A percentile compares a stretch with the other conserved stretches of the same genome.
Conservation (phyloP, 2,113 vertebrate genomes). For the Larimichthys polyactis region DNA sequence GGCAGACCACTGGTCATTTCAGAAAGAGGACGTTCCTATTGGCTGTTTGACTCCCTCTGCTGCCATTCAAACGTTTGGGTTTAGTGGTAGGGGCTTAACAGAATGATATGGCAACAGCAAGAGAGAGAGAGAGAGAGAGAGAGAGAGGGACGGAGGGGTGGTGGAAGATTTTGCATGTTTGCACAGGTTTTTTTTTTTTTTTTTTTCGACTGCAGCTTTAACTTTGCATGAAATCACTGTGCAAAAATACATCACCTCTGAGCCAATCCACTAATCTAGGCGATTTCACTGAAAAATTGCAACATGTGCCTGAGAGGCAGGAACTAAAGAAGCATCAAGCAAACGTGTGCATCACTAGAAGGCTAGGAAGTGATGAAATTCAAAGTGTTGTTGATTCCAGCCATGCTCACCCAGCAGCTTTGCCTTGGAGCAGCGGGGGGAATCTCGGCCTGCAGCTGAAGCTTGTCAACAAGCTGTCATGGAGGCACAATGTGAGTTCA, state of each 20-base stretch:
- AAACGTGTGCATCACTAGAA: neutral
- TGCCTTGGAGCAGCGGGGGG: conserved; percentile 39
- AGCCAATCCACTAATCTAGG: neutral
- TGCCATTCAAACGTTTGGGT: too few relatives aligned
- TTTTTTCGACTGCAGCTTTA: too few relatives aligned
- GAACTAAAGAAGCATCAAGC: conserved; percentile 6
- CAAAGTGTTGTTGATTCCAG: conserved; percentile 36
- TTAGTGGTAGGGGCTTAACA: too few relatives aligned
- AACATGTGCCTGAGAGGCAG: neutral
- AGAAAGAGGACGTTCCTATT: too few relatives aligned
- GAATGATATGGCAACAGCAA: too few relatives aligned
- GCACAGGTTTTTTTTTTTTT: too few relatives aligned
- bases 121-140: too few relatives aligned
- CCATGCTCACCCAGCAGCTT: conserved; percentile 20
- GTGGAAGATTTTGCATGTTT: too few relatives aligned
- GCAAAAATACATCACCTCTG: neutral
- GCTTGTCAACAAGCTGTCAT: conserved; percentile 77
- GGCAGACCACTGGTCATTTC: too few relatives aligned
- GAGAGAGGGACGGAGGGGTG: too few relatives aligned
- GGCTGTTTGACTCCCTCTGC: too few relatives aligned
- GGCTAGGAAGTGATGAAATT: conserved; percentile 31
- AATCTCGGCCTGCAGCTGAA: conserved; percentile 68
- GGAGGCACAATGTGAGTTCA: conserved; percentile 51
- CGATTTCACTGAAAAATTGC: neutral
- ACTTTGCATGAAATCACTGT: neutral